These are phyloP conservation scores for Morbakka virulenta DNA, from an alignment of 30 jellyfish, hydroid and myxozoan genomes.

Conservation along the genomic window DNA sequence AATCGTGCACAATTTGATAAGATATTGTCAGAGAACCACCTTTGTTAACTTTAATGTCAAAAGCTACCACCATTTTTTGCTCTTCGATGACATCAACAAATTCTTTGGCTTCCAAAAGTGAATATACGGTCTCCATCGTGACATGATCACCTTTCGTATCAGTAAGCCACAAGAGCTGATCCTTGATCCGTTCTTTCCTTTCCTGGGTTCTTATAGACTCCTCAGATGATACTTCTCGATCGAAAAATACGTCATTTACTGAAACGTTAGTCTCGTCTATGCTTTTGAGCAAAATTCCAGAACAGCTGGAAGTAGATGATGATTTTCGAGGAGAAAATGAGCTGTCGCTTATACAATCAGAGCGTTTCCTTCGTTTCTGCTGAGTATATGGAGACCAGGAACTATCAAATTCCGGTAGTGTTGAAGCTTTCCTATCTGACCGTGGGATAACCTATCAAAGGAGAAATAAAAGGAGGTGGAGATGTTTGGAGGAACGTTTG, in stretches of 20 bases:
- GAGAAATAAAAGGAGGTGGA: no score
- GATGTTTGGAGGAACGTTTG: no score
- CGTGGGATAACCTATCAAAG: no score
- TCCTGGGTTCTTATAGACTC: background rate
- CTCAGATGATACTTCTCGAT: background rate
- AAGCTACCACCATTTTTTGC: slow-evolving; percentile 33
- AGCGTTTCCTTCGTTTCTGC: background rate
- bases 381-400: background rate
- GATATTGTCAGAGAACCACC: slow-evolving; percentile 41
- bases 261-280: background rate
- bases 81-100: slow-evolving; percentile 14
- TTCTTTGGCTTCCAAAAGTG: slow-evolving; percentile 6
- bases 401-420: background rate
- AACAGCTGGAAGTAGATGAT: background rate
- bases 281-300: background rate
- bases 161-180: slow-evolving; percentile 58
- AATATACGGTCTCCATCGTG: slow-evolving; percentile 54
- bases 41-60: slow-evolving; percentile 41
- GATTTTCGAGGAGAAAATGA: background rate
- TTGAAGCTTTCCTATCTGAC: no score
- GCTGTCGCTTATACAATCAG: background rate
- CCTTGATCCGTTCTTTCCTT: background rate
- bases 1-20: slow-evolving; percentile 40
- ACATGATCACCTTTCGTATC: slow-evolving; percentile 44
- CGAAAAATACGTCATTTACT: background rate